Percentiles rank a stretch among this genome's conserved stretches.
Evolutionary conservation across 2,797 vertebrate genomes (phyloP).

Genomic region (Telmatherina bonti): DNA sequence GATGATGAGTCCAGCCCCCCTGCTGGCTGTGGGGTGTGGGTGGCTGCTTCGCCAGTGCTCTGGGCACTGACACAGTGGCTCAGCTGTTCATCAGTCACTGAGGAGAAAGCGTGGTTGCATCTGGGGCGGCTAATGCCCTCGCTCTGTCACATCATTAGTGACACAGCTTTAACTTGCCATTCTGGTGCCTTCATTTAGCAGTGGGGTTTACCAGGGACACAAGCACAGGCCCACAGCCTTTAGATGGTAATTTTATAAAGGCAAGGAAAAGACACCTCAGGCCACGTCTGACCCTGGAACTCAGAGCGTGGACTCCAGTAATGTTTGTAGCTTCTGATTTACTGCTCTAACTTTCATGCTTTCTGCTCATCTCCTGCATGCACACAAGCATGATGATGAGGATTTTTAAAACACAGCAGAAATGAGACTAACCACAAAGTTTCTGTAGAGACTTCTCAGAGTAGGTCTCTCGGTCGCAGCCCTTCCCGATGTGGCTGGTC

Average conservation of each 20-base stretch:
- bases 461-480: constrained; percentile 94
- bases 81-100: constrained; percentile 68
- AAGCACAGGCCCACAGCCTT: constrained; percentile 29
- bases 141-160: constrained; percentile 77
- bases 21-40: constrained; percentile 46
- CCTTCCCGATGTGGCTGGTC: constrained; percentile 93
- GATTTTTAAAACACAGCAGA: neutral
- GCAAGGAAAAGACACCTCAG: constrained; percentile 25
- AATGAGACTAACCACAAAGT: constrained; percentile 88
- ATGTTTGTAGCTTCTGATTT: constrained; percentile 57
- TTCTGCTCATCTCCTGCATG: constrained; percentile 41
- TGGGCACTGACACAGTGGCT: constrained; percentile 46
- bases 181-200: constrained; percentile 63
- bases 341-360: constrained; percentile 48
- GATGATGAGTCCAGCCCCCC: constrained; percentile 64
- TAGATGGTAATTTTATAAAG: constrained; percentile 59
- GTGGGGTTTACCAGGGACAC: constrained; percentile 53
- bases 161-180: constrained; percentile 64
- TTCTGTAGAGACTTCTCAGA: constrained; percentile 95
- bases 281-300: constrained; percentile 47
- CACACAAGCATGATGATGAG: neutral
- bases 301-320: constrained; percentile 14
- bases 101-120: constrained; percentile 43
- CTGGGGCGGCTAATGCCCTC: constrained; percentile 64
- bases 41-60: constrained; percentile 52